Evolutionary conservation across 1,140 invertebrate species (phyloP), one percentile per base, ranked within the genome.

Genomic region (Sycophila sp.): DNA sequence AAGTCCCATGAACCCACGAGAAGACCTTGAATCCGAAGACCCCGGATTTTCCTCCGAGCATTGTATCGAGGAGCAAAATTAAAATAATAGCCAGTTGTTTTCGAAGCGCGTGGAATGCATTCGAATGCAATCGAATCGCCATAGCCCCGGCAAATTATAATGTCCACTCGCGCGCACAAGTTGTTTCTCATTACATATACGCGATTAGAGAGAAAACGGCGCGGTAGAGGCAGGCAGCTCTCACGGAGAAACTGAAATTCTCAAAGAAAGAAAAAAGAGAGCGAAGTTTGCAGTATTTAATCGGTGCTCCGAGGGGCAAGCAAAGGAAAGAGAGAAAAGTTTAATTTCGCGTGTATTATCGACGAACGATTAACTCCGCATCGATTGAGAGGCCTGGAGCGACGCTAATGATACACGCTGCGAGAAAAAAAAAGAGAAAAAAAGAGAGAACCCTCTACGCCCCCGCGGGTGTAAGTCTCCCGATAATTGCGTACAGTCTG

Each of bases 381-480:
- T 69, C 67, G 67, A 69, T 49, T 38, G 42, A 38, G 19, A 17
- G 24, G 1, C 26, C 13, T 10, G 30, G n/a, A 51, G 45, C 55
- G 42, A 60, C 34, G 53, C n/a, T 56, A 58, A 67, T 67, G 55
- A 67, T 58, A 67, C 11, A 32, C 8, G 32, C 62, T 51, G 22
- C 15, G 15, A 24, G 63, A 56, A 42, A 55, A 42, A 32, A 81
- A 80, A 49, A 75, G 76, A 0, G 51, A 56, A 42, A 56, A 28
- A 30, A 81, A 81, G 38, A 75, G 76, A 0, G 8, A 17, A 19
- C 62, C 45, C 32, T 65, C 40, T 63, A 24, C 32, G 30, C 24
- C 58, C 38, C 30, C n/a, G 24, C 13, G 15, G n/a, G 38, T 26
- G 24, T 59, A 45, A 60, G 38, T 47, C 40, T 34, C 45, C 22